Percentiles rank a stretch among this genome's conserved stretches.
phyloP scores from a whole-genome alignment of 2,888 invertebrate species.

The Melanophora roralis region DNA sequence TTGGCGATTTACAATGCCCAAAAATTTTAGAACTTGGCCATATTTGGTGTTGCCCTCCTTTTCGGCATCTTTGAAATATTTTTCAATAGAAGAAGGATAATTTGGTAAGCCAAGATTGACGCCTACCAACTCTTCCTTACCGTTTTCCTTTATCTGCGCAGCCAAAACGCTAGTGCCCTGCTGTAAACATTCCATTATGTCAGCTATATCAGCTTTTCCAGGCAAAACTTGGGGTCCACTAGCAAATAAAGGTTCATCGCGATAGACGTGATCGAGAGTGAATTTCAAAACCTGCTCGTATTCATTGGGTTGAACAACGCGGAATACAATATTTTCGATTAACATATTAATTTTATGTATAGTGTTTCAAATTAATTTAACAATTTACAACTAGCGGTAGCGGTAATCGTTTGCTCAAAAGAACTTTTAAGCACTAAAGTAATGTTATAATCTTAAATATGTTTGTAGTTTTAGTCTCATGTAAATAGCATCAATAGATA shows the following conservation, averaged over 20 bases:
- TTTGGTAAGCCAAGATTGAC: constrained; percentile 71
- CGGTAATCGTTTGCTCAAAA: too few species aligned
- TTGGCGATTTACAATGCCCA: constrained; percentile 66
- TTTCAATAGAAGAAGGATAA: constrained; percentile 59
- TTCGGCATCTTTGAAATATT: constrained; percentile 64
- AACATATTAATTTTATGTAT: not conserved
- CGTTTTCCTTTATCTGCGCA: not conserved
- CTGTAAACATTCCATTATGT: constrained; percentile 64
- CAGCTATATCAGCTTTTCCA: constrained; percentile 66
- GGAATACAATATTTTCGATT: constrained; percentile 56
- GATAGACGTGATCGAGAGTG: constrained; percentile 68
- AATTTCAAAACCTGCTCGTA: constrained; percentile 66
- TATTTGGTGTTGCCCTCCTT: constrained; percentile 68
- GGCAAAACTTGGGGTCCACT: constrained; percentile 65
- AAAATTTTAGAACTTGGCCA: constrained; percentile 67
- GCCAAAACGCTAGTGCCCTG: constrained; percentile 68
- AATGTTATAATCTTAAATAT: too few species aligned
- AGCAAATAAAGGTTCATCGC: constrained; percentile 70
- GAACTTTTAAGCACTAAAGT: too few species aligned
- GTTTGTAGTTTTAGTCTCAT: too few species aligned
- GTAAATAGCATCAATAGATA: too few species aligned
- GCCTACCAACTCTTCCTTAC: constrained; percentile 65
- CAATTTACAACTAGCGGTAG: too few species aligned
- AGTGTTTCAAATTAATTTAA: too few species aligned
- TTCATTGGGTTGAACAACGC: constrained; percentile 63